Percentiles rank a stretch among this genome's conserved stretches.
Evolutionary conservation across 2,888 invertebrate species (phyloP).

Genomic region (Venustoraphidia nigricollis): DNA sequence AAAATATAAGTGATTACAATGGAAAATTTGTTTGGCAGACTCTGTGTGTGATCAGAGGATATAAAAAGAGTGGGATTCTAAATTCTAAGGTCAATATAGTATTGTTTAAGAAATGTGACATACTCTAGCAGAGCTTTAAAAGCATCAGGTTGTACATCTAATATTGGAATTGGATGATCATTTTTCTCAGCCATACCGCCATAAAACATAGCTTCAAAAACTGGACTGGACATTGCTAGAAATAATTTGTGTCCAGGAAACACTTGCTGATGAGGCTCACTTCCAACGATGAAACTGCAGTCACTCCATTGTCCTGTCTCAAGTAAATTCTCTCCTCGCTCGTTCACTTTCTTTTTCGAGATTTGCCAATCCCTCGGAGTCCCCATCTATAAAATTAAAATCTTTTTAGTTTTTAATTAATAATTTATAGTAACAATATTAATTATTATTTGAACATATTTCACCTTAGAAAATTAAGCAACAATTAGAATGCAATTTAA

Average conservation of each 20-base stretch:
- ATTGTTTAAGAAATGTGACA: constrained; percentile 17
- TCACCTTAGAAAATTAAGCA: no score
- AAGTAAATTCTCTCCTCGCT: constrained; percentile 58
- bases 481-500: no score
- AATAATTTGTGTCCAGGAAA: constrained; percentile 65
- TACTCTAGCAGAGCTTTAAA: constrained; percentile 67
- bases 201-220: constrained; percentile 79
- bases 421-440: no score
- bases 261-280: constrained; percentile 57
- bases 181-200: constrained; percentile 67
- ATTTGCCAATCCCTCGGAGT: constrained; percentile 62
- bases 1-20: no score
- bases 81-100: no score
- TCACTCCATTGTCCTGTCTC: constrained; percentile 72
- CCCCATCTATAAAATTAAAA: constrained; percentile 27
- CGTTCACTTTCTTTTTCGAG: constrained; percentile 50
- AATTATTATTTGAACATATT: no score
- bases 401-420: neutral
- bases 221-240: constrained; percentile 75
- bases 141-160: constrained; percentile 75
- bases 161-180: constrained; percentile 59
- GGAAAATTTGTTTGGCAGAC: no score
- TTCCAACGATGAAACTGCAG: constrained; percentile 67
- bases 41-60: no score
- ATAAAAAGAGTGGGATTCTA: no score